phyloP scores from a whole-genome alignment of 2,113 vertebrate species.

The Myotis lucifugus region DNA sequence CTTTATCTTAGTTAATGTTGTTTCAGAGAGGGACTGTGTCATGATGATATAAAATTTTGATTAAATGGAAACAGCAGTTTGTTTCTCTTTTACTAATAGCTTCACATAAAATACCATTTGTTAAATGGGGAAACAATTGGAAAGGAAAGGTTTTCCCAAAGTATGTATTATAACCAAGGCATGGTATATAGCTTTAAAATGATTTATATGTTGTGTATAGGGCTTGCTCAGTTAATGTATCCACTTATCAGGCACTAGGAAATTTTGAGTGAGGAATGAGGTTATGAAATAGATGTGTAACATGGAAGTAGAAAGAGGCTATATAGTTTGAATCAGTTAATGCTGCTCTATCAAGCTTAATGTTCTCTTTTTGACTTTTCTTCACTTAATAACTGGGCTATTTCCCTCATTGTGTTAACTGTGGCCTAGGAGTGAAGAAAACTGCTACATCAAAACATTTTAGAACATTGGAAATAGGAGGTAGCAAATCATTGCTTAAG shows the following conservation, averaged over 20 bases:
- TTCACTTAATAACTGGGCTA: slow-evolving; percentile 7
- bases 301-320: background rate
- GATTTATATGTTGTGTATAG: slow-evolving; percentile 14
- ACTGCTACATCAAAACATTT: slow-evolving; percentile 35
- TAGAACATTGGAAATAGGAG: slow-evolving; percentile 12
- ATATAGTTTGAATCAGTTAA: slow-evolving; percentile 12
- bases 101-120: slow-evolving; percentile 62
- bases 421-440: slow-evolving; percentile 1
- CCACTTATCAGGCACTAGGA: slow-evolving; percentile 49
- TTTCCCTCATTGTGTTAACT: slow-evolving; percentile 16
- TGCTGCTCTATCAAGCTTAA: background rate
- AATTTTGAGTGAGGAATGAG: slow-evolving; percentile 34
- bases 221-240: slow-evolving; percentile 52
- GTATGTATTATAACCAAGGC: background rate
- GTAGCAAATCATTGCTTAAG: slow-evolving; percentile 45
- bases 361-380: slow-evolving; percentile 17
- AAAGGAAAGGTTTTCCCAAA: slow-evolving; percentile 53
- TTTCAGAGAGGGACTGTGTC: slow-evolving; percentile 41
- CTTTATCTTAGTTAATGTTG: slow-evolving; percentile 60
- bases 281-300: slow-evolving; percentile 38
- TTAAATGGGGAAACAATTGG: slow-evolving; percentile 49
- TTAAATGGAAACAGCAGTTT: slow-evolving; percentile 63
- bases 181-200: slow-evolving; percentile 30
- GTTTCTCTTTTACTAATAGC: slow-evolving; percentile 61
- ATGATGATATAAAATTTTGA: slow-evolving; percentile 66